Base-by-base conservation (phyloP, 23 tunicate species). In the Ascidia mentula region DNA sequence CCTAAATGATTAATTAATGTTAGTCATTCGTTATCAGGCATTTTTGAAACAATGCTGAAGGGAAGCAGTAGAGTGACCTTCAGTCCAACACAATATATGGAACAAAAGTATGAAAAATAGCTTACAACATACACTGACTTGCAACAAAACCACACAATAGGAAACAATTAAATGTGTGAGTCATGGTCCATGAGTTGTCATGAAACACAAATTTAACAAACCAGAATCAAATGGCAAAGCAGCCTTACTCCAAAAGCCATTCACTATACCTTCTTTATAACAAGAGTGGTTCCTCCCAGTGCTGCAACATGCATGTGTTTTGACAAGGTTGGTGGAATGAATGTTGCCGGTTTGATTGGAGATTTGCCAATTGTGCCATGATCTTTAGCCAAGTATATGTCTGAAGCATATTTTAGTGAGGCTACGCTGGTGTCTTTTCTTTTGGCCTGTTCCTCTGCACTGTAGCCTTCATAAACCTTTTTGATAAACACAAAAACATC, bases 271-370 rank as follows among this genome's bases (percentile, higher is more conserved):
- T 74, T 45, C 82, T 82, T 81, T 65, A 87, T 87, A 31, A 74
- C 76, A 24, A 82, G 40, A 45, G 87, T 82, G 26, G 86, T 87
- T 22, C 38, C 37, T 7, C 77, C 77, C 36, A 38, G 31, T 1
- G 77, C 36, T 8, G 69, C 38, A 8, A 71, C 77, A 72, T 81
- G 77, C 39, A 72, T 31, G 34, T 72, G 40, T 60, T 20, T 74
- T 17, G 75, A 46, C 7, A 22, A 34, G 2, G 80, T 53, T 31
- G 97, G 97, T 26, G 90, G 87, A 39, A 91, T 91, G 42, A 91
- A 91, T 5, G 97, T 91, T 69, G 97, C 97, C 15, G 97, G 97
- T 72, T 91, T 91, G 69, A 91, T 91, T 18, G 97, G 97, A 12
- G 97, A 91, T 40, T 39, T 85, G 39, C 80, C 32, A 2, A 4